phyloP scores from a whole-genome alignment of 2,113 vertebrate genomes.

The Haplochromis vanheusdeni region DNA sequence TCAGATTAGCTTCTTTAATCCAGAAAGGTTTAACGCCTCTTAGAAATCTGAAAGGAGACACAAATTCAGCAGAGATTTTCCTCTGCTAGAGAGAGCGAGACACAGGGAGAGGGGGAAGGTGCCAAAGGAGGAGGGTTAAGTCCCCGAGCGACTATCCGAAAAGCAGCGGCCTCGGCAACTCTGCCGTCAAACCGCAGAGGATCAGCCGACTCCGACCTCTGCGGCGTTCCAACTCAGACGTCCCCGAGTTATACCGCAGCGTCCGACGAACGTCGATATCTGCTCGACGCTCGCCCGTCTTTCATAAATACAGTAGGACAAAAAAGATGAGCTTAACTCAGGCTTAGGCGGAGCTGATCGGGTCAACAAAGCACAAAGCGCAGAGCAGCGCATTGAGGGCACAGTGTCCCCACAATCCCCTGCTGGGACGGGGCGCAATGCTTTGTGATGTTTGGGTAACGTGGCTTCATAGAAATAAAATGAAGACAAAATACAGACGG shows the following conservation, averaged over 20 bases:
- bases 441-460: not conserved
- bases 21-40: constrained; percentile 73
- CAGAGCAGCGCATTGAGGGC: constrained; percentile 11
- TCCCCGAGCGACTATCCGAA: constrained; percentile 53
- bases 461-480: not conserved
- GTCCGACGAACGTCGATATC: not conserved
- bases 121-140: constrained; percentile 40
- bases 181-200: constrained; percentile 32
- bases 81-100: constrained; percentile 41
- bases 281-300: not conserved
- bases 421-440: not conserved
- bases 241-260: not conserved
- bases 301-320: constrained; percentile 7
- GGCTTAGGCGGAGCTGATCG: constrained; percentile 13
- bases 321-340: constrained; percentile 42
- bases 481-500: not conserved
- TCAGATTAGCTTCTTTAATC: constrained; percentile 77
- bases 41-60: constrained; percentile 71
- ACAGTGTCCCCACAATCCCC: constrained; percentile 8
- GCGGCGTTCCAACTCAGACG: not conserved
- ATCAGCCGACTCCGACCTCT: constrained; percentile 7
- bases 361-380: constrained; percentile 46
- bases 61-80: constrained; percentile 69
- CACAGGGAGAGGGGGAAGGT: constrained; percentile 31
- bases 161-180: constrained; percentile 54